These are phyloP conservation scores for Drosophila mercatorum DNA, from an alignment of 2,888 invertebrate genomes.

Conservation along the genomic window DNA sequence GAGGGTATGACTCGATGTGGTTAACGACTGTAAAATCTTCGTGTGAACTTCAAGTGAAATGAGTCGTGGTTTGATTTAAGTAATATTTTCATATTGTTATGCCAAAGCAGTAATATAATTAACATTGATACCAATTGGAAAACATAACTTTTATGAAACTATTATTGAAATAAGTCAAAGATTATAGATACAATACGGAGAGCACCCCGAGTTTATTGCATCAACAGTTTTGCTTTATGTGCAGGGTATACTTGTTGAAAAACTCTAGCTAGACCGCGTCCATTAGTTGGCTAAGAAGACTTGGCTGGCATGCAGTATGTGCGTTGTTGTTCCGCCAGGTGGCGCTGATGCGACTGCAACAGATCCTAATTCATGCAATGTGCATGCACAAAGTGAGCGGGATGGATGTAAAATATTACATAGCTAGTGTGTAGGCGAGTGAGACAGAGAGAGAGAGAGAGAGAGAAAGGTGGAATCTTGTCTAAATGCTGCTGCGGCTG, in stretches of 20 bases:
- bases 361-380: conserved; percentile 64
- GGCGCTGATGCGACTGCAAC: conserved; percentile 67
- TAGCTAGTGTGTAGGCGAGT: neutral
- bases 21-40: neutral
- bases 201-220: neutral
- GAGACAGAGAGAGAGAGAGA: conserved; percentile 5
- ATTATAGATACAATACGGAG: neutral
- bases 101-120: no score
- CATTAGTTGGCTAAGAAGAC: conserved; percentile 41
- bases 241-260: conserved; percentile 15
- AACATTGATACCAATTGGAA: no score
- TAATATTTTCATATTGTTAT: neutral
- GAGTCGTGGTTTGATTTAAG: neutral
- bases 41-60: neutral
- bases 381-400: conserved; percentile 52
- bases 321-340: conserved; percentile 69
- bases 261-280: conserved; percentile 29
- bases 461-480: neutral
- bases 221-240: neutral
- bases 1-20: neutral
- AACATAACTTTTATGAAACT: neutral
- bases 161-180: neutral
- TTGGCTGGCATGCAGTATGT: conserved; percentile 24
- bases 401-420: conserved; percentile 23
- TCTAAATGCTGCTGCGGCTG: conserved; percentile 23